Percentiles rank a stretch among this genome's conserved stretches.
Evolutionary conservation across 2,888 invertebrate genomes (phyloP).

Genomic region (Zootermopsis nevadensis): DNA sequence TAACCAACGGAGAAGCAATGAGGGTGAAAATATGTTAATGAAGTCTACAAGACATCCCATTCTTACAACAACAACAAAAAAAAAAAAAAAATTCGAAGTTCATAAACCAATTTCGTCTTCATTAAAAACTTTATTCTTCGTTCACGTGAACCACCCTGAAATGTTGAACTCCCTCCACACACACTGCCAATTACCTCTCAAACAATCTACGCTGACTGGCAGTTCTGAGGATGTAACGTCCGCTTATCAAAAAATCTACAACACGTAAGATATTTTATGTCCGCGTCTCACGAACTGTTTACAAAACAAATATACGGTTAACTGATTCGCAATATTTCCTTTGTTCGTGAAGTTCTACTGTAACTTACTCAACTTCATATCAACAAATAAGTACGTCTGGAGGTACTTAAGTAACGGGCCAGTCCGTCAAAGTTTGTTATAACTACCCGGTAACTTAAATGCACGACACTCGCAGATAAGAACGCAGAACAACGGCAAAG

Average conservation of each 20-base stretch:
- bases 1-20: neutral
- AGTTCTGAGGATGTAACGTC: too few relatives aligned
- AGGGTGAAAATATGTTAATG: constrained; percentile 8
- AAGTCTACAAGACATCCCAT: constrained; percentile 9
- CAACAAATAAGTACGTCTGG: too few relatives aligned
- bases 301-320: neutral
- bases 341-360: neutral
- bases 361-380: neutral
- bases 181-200: neutral
- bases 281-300: neutral
- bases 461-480: too few relatives aligned
- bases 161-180: too few relatives aligned
- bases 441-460: too few relatives aligned
- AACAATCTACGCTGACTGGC: neutral
- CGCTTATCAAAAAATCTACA: too few relatives aligned
- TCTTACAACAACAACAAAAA: constrained; percentile 32
- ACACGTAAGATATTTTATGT: neutral
- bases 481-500: too few relatives aligned
- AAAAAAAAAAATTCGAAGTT: constrained; percentile 2
- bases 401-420: too few relatives aligned
- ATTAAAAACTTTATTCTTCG: constrained; percentile 28
- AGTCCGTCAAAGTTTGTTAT: too few relatives aligned
- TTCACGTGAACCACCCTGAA: neutral
- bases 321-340: neutral
- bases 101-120: constrained; percentile 37